phyloP scores from a whole-genome alignment of 2,113 vertebrate species.

The Scortum barcoo region DNA sequence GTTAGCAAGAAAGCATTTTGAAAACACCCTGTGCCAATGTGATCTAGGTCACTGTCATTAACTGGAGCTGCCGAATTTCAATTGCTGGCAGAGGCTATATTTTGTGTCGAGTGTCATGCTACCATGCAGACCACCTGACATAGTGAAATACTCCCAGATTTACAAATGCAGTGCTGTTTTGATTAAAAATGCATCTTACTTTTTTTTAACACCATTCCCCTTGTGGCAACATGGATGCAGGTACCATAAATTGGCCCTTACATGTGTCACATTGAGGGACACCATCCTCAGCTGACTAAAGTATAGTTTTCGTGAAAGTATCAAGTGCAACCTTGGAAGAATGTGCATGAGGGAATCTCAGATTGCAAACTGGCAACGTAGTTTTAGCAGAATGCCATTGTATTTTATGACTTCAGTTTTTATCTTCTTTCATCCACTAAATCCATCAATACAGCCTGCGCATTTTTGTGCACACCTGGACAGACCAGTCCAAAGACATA shows the following conservation, averaged over 20 bases:
- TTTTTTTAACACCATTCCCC: neutral
- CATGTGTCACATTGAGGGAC: neutral
- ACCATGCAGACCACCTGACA: constrained; percentile 10
- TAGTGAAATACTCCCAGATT: constrained; percentile 11
- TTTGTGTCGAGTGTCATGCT: constrained; percentile 19
- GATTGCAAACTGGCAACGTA: neutral
- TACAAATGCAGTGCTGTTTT: constrained; percentile 3
- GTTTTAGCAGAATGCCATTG: constrained; percentile 14
- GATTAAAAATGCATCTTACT: neutral
- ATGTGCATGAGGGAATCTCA: neutral
- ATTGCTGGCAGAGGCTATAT: constrained; percentile 15
- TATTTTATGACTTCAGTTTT: neutral
- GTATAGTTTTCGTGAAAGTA: neutral
- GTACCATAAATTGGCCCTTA: neutral
- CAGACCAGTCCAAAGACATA: neutral
- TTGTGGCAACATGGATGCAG: neutral
- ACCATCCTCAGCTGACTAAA: constrained; percentile 14
- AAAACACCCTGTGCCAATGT: constrained; percentile 35
- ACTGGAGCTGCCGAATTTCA: constrained; percentile 31
- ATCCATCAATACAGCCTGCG: neutral
- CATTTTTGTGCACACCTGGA: neutral
- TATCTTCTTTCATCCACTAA: neutral
- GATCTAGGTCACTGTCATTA: constrained; percentile 47
- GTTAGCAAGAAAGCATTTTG: constrained; percentile 25
- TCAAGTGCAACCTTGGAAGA: constrained; percentile 8